Base-by-base conservation (phyloP, 2,888 invertebrate species). In the Erannis defoliaria region DNA sequence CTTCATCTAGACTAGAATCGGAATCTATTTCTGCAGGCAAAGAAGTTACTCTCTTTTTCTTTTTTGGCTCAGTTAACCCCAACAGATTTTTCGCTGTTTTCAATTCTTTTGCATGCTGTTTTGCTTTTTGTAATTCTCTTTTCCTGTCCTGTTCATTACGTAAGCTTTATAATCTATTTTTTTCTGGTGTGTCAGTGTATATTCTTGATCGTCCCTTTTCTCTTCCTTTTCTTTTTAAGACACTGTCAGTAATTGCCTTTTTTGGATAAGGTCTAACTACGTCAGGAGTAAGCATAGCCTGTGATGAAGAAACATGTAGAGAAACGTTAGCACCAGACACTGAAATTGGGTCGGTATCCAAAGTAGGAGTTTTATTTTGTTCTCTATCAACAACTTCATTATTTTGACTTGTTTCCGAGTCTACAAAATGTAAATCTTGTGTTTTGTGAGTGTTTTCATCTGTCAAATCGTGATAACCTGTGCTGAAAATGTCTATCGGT, bases 31-130 rank as follows among this genome's bases (percentile, higher is more conserved):
- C 31, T 31, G 31, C 31, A 31, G 31, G 31, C 31, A 31, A 31
- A 31, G 31, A 31, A 37, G 37, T 65, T 60, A 64, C 62, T 37
- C n/a, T n/a, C 67, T 68, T 64, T 69, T 23, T 38, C 67, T 71
- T 72, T 67, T 62, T 67, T 53, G 55, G 45, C 42, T 71, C 71
- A 58, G 67, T 66, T 50, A 68, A 60, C 38, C 68, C 66, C 66
- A 69, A 66, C 46, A 67, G 55, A 60, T 68, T 68, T 49, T 62
- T 67, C 42, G 68, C 66, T 51, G 68, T 68, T 66, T 71, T 71
- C 53, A 70, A 65, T 55, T 68, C 70, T 63, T 68, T 68, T 55
- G 62, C 31, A 16, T 46, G 14, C 31, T 46, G 50, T 55, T 51
- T 38, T 29, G 14, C 19, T 38, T 19, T 29, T 38, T 51, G 21